Percentiles rank a stretch among this genome's conserved stretches.
Conservation (phyloP, 2,888 invertebrate genomes). For the Epicampocera succincta region DNA sequence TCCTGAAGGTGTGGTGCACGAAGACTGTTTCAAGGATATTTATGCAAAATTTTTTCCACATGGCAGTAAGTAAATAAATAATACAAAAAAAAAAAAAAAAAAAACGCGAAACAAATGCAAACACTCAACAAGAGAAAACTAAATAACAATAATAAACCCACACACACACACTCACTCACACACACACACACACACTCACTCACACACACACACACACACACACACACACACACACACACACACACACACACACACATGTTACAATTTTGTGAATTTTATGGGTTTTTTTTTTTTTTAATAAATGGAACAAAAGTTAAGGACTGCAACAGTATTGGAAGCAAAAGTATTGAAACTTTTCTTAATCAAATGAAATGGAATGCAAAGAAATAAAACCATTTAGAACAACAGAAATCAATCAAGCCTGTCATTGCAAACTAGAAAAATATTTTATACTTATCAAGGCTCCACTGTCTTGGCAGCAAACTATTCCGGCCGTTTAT, state of each 20-base stretch:
- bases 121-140: no score
- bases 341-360: not conserved
- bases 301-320: not conserved
- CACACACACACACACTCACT: not conserved
- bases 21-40: conserved; percentile 98
- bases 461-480: conserved; percentile 25
- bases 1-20: conserved; percentile 97
- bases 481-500: conserved; percentile 44
- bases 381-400: no score
- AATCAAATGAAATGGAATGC: no score
- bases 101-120: not conserved
- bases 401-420: no score
- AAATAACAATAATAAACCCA: not conserved
- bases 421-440: no score
- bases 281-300: conserved; percentile 49
- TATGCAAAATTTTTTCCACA: conserved; percentile 99
- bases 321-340: conserved; percentile 16
- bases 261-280: conserved; percentile 37
- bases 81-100: not conserved
- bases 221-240: not conserved
- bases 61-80: conserved; percentile 90
- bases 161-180: not conserved
- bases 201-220: not conserved
- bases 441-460: no score
- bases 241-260: conserved; percentile 17